These are phyloP conservation scores for Rhaphigaster nebulosa DNA, from an alignment of 2,888 invertebrate genomes.

Conservation along the genomic window DNA sequence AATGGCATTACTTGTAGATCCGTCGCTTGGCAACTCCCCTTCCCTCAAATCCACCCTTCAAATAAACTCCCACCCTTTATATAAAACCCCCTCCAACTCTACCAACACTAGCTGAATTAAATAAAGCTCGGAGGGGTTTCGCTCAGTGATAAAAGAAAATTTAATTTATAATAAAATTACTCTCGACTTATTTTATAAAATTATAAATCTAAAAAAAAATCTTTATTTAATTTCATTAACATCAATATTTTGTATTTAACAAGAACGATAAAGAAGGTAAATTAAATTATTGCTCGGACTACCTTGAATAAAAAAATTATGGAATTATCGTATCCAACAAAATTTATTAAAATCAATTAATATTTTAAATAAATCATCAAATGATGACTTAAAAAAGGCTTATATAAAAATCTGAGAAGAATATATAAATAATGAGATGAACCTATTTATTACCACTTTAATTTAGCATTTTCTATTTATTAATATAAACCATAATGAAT, in stretches of 20 bases:
- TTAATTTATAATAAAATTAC: background rate
- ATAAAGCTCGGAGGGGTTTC: background rate
- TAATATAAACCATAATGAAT: too few relatives aligned
- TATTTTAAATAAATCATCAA: too few relatives aligned
- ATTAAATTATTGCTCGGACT: background rate
- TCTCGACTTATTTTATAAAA: background rate
- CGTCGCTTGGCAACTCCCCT: slow-evolving; percentile 55
- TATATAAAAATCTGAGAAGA: too few relatives aligned
- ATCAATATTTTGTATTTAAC: background rate
- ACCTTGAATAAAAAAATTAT: background rate
- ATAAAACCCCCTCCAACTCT: slow-evolving; percentile 39
- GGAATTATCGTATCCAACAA: background rate
- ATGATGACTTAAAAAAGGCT: too few relatives aligned
- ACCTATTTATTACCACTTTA: too few relatives aligned
- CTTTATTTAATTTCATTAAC: background rate
- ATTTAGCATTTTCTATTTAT: too few relatives aligned
- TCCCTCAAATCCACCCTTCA: slow-evolving; percentile 9
- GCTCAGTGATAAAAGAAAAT: background rate
- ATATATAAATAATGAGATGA: too few relatives aligned
- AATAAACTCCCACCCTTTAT: slow-evolving; percentile 5
- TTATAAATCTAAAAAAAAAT: background rate
- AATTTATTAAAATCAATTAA: background rate
- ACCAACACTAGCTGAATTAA: slow-evolving; percentile 1
- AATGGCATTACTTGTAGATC: slow-evolving; percentile 50
- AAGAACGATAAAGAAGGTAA: background rate